Evolutionary conservation across 2,797 vertebrate species (phyloP), one percentile per base, ranked within the genome.

Genomic region (Sphenopsis melanotis): DNA sequence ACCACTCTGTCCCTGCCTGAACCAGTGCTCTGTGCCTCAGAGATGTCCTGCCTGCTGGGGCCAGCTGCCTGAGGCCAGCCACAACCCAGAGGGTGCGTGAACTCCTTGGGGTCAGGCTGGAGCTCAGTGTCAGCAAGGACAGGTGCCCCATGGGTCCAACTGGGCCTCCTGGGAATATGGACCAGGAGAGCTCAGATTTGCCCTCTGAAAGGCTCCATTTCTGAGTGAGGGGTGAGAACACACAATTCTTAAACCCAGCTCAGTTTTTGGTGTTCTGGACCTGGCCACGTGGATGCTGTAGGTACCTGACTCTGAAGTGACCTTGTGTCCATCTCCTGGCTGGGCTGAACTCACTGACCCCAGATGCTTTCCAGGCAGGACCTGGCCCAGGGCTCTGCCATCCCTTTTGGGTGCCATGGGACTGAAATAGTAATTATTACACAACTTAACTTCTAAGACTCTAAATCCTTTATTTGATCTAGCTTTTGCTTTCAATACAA

Each of bases 301-400:
- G 55, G 42, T 19, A 36, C 24, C 75, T 44, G 70, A 6, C 22
- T 69, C 16, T 46, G 36, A 36, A 11, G 27, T 20, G 24, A 6
- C 24, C 27, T 47, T 1, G 1, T 56, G 15, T 36, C 24, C 5
- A 1, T 56, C 27, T 70, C 34, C 57, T 41, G 52, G 4, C 60
- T 49, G 42, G 44, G n/a, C 49, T 11, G 4, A 24, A 9, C n/a
- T 90, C 46, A 15, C 0, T 0, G 10, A 4, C 11, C 36, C 39
- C 24, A 24, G 37, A 5, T 7, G 37, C 42, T 69, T 64, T 44
- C 52, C 52, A 61, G 34, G 29, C 42, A 29, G 49, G 11, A 34
- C 56, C n/a, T 32, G 16, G 8, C 15, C 27, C 1, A 2, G 46
- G 27, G 15, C 21, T 66, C 36, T 77, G 46, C 52, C 23, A 30